These are phyloP conservation scores for Genyomyrus donnyi DNA, from an alignment of 2,113 vertebrate genomes.

Conservation along the genomic window DNA sequence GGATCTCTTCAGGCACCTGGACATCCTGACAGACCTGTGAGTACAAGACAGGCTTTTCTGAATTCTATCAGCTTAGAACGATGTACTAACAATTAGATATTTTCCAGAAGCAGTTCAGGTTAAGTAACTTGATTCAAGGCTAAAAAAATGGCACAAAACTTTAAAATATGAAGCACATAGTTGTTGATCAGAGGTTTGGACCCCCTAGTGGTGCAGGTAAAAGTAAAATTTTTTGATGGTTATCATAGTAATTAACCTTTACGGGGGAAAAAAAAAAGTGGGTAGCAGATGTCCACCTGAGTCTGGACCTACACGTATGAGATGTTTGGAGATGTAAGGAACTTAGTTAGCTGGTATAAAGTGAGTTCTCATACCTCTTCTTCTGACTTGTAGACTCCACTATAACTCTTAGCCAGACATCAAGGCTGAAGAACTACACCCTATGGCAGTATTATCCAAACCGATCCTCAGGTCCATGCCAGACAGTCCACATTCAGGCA, in stretches of 20 bases:
- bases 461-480: not conserved
- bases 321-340: not conserved
- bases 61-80: not conserved
- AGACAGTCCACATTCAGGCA: not conserved
- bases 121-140: not conserved
- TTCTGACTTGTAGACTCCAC: not conserved
- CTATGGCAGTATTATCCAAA: not conserved
- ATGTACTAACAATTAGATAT: not conserved
- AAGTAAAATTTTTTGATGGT: not conserved
- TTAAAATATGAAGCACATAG: not conserved
- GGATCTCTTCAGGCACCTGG: conserved; percentile 96
- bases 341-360: not conserved
- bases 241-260: not conserved
- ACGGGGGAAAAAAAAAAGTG: no score
- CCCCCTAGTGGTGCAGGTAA: not conserved
- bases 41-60: conserved; percentile 40
- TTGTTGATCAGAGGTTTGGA: not conserved
- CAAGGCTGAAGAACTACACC: no score
- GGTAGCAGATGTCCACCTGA: not conserved
- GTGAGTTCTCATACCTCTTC: not conserved
- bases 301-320: not conserved
- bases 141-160: not conserved
- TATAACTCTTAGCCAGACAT: no score
- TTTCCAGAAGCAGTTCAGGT: not conserved
- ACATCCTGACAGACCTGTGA: conserved; percentile 95